A percentile compares a stretch with the other conserved stretches of the same genome.
phyloP scores from a whole-genome alignment of 1,140 invertebrate species.

The Meloidogyne hapla region DNA sequence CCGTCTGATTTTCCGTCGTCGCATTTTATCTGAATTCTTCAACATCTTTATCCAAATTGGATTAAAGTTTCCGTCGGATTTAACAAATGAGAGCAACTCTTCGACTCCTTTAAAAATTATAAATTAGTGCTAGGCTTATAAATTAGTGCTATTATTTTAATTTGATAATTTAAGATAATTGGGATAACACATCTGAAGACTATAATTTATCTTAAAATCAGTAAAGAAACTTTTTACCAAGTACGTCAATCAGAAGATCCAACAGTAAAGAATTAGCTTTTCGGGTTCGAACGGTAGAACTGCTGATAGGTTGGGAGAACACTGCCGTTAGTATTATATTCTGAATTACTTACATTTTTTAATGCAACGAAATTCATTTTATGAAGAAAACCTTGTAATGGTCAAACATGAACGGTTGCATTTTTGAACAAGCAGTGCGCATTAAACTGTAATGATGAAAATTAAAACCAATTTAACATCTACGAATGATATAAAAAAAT shows the following conservation, averaged over 20 bases:
- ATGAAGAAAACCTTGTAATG: slow-evolving; percentile 28
- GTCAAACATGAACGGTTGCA: slow-evolving; percentile 29
- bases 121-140: too few species aligned
- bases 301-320: slow-evolving; percentile 29
- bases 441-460: slow-evolving; percentile 20
- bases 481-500: too few species aligned
- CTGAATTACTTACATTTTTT: background rate
- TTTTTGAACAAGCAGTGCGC: slow-evolving; percentile 26
- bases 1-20: slow-evolving; percentile 17
- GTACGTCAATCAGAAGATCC: slow-evolving; percentile 30
- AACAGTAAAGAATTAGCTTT: slow-evolving; percentile 34
- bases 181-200: too few species aligned
- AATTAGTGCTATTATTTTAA: too few species aligned
- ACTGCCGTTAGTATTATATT: slow-evolving; percentile 35
- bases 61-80: slow-evolving; percentile 10
- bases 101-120: background rate
- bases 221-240: slow-evolving; percentile 19
- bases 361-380: background rate
- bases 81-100: slow-evolving; percentile 16
- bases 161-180: too few species aligned
- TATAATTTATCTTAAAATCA: too few species aligned
- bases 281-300: slow-evolving; percentile 26
- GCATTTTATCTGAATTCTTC: slow-evolving; percentile 43
- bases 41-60: slow-evolving; percentile 27
- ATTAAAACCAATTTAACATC: too few species aligned